These are phyloP conservation scores for Dascillus cervinus DNA, from an alignment of 2,888 invertebrate species.

Conservation along the genomic window DNA sequence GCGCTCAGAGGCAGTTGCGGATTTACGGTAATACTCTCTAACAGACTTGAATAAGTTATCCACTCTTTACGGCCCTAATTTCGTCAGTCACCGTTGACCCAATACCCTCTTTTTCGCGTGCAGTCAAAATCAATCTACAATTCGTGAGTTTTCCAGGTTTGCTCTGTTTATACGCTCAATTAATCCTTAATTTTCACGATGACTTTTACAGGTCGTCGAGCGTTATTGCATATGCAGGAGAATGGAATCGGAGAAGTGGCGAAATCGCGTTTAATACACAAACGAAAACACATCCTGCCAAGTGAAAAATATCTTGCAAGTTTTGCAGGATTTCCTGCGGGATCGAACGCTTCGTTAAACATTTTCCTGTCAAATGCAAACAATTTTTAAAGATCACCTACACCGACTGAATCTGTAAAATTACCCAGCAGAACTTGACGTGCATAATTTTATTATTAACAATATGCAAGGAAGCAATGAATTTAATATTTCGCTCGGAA, in stretches of 20 bases:
- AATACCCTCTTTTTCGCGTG: too few relatives aligned
- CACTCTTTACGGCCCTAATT: constrained; percentile 30
- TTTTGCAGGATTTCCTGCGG: constrained; percentile 29
- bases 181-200: too few relatives aligned
- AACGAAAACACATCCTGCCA: constrained; percentile 23
- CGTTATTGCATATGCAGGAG: too few relatives aligned
- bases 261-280: constrained; percentile 5
- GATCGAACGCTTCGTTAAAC: constrained; percentile 36
- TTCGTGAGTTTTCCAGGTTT: too few relatives aligned
- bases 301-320: constrained; percentile 28
- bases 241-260: not conserved
- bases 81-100: too few relatives aligned
- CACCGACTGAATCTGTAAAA: constrained; percentile 27
- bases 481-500: too few relatives aligned
- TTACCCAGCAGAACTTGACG: too few relatives aligned
- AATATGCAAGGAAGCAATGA: too few relatives aligned
- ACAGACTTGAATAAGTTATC: constrained; percentile 33
- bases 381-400: constrained; percentile 30
- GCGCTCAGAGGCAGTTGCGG: constrained; percentile 33
- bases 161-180: too few relatives aligned
- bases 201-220: too few relatives aligned
- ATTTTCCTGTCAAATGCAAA: constrained; percentile 33
- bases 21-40: constrained; percentile 34
- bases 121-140: too few relatives aligned
- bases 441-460: too few relatives aligned